Conservation (phyloP, 2,888 invertebrate genomes). For the Plebejus melissa region DNA sequence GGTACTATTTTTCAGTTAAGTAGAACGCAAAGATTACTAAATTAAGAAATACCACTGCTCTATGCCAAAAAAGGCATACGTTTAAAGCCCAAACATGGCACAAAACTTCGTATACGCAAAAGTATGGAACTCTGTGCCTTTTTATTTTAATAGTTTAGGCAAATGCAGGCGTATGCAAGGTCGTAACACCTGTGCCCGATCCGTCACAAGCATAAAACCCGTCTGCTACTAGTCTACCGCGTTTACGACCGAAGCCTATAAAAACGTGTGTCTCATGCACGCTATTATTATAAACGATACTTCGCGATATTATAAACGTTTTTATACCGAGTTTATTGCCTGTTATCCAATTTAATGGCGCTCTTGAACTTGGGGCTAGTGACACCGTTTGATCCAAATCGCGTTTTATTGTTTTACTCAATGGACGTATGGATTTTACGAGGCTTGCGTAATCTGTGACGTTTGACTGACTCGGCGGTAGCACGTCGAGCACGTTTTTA, state of each 20-base stretch:
- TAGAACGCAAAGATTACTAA: not conserved
- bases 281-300: conserved; percentile 57
- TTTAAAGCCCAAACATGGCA: too few species aligned
- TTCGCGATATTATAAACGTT: conserved; percentile 60
- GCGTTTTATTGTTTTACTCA: conserved; percentile 74
- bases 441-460: conserved; percentile 69
- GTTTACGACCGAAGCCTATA: conserved; percentile 71
- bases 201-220: conserved; percentile 62
- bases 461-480: conserved; percentile 59
- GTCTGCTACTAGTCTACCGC: conserved; percentile 72
- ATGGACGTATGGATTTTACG: conserved; percentile 74
- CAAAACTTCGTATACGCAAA: not conserved
- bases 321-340: conserved; percentile 72
- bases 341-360: conserved; percentile 74
- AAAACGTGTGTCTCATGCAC: conserved; percentile 67
- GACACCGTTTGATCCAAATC: conserved; percentile 75
- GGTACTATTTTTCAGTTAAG: too few species aligned
- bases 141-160: not conserved
- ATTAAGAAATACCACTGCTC: not conserved
- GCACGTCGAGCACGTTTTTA: conserved; percentile 57
- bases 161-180: conserved; percentile 36
- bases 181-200: conserved; percentile 56
- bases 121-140: not conserved
- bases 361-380: conserved; percentile 76
- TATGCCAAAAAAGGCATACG: not conserved